Evolutionary conservation across 30 jellyfish, hydroid and myxozoan species (phyloP).

Genomic region (Calvadosia cruxmelitensis): DNA sequence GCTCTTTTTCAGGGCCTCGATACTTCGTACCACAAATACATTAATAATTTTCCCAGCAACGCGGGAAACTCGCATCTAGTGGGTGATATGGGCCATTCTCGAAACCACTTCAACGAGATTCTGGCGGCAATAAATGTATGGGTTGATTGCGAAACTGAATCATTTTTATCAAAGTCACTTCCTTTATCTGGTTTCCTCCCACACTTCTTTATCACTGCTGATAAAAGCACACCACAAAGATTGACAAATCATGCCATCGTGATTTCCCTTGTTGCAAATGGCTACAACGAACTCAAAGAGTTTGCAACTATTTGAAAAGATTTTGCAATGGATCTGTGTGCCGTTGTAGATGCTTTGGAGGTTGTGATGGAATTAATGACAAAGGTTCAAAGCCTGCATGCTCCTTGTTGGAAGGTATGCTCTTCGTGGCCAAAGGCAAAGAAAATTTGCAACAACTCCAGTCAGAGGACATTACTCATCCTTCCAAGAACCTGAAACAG

Average conservation of each 20-base stretch:
- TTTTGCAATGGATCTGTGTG: constrained; percentile 9
- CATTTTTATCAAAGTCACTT: constrained; percentile 12
- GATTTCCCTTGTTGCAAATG: constrained; percentile 5
- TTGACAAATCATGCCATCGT: constrained; percentile 8
- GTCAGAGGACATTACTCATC: too few relatives aligned
- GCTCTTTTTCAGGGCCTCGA: too few relatives aligned
- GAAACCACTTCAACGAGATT: constrained; percentile 12
- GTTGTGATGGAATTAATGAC: constrained; percentile 5
- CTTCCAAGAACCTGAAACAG: not conserved
- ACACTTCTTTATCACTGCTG: constrained; percentile 7
- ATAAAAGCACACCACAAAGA: constrained; percentile 22
- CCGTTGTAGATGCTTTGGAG: constrained; percentile 5
- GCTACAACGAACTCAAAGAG: constrained; percentile 3
- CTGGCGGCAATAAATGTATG: constrained; percentile 21
- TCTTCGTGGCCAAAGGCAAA: constrained; percentile 1
- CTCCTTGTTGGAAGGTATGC: constrained; percentile 15
- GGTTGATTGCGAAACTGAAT: constrained; percentile 14
- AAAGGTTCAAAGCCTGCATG: constrained; percentile 3
- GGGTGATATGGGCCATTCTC: constrained; percentile 22
- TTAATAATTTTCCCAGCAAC: too few relatives aligned
- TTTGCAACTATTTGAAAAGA: constrained; percentile 9
- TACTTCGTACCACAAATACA: too few relatives aligned
- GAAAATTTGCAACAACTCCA: not conserved
- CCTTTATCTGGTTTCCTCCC: constrained; percentile 16
- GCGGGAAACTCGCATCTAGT: too few relatives aligned